Evolutionary conservation across 2,113 vertebrate species (phyloP).

Genomic region (Puffinus mauretanicus): DNA sequence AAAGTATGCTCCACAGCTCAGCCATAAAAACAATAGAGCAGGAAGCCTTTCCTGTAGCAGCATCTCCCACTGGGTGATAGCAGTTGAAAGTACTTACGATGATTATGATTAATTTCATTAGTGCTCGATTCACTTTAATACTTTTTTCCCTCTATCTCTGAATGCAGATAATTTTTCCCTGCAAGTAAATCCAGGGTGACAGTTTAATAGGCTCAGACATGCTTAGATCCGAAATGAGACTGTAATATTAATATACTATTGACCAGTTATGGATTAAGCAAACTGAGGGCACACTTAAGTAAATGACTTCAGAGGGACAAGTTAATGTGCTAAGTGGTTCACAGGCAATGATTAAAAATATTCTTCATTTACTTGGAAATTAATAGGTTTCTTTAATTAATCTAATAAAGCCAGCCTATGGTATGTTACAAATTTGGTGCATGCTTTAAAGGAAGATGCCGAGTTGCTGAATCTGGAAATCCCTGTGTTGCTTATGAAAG

Average conservation of each 20-base stretch:
- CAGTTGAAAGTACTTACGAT: conserved; percentile 62
- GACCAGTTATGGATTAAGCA: conserved; percentile 77
- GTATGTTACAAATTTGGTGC: neutral
- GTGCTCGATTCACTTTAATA: conserved; percentile 68
- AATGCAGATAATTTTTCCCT: conserved; percentile 67
- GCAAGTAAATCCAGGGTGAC: conserved; percentile 82
- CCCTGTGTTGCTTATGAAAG: neutral
- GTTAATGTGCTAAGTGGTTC: conserved; percentile 67
- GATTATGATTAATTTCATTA: conserved; percentile 77
- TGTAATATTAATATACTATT: conserved; percentile 82
- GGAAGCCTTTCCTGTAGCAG: conserved; percentile 24
- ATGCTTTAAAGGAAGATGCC: conserved; percentile 26
- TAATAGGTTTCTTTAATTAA: conserved; percentile 70
- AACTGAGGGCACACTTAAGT: conserved; percentile 61
- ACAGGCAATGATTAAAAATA: conserved; percentile 65
- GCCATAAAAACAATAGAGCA: neutral
- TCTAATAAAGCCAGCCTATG: conserved; percentile 56
- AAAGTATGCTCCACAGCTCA: neutral
- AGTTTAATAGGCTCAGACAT: conserved; percentile 82
- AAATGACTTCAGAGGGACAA: conserved; percentile 68
- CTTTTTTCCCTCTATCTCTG: conserved; percentile 67
- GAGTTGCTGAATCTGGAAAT: conserved; percentile 17
- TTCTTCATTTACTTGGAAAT: conserved; percentile 71
- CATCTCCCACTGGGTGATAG: conserved; percentile 66
- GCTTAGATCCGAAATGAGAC: conserved; percentile 73